Evolutionary conservation across 1,140 invertebrate genomes (phyloP), one percentile per base, ranked within the genome.

Genomic region (Hermatobates lingyangjiaoensis): DNA sequence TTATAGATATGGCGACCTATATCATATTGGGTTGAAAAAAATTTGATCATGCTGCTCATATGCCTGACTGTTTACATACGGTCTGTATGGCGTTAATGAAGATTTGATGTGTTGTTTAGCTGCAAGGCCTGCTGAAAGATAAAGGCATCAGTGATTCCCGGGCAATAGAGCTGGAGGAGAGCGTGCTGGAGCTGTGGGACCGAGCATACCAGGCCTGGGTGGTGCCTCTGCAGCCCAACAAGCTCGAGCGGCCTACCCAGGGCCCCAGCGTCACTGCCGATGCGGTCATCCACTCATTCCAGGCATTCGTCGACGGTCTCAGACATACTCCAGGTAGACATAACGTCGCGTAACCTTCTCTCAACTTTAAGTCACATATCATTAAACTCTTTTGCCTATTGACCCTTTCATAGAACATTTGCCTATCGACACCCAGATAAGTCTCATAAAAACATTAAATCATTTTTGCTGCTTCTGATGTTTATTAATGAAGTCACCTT

Each of bases 151-250:
- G 89, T 63, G 74, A 79, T 2, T 72, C 75, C 25, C 88, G 93
- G 64, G 82, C 86, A 20, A 80, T 79, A 39, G 77, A 83, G 55
- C 70, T 96, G 20, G 93, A 97, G 63, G 79, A 81, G 57, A 90
- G 95, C 70, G 80, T 94, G 1, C 70, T 96, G 26, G 86, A 94
- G 66, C 70, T 94, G 14, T 91, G 88, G 84, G 92, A 97, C 62
- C 74, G 86, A 56, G 72, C 94, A 1, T 96, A 96, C 65, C 85
- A 89, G 63, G 80, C 87, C 45, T 94, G 87, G 87, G 81, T 90
- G 64, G 78, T 81, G 63, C 75, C 77, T 2, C 62, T 68, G 45
- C 68, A 67, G 54, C 68, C 71, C 15, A 65, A 68, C 55, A 57
- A 66, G 1, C 64, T 70, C 53, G 5, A 14, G 21, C 5, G 21